Base-by-base conservation (phyloP, 37 sponge, comb jelly and placozoan genomes). In the Halisarca cf. caerulea region DNA sequence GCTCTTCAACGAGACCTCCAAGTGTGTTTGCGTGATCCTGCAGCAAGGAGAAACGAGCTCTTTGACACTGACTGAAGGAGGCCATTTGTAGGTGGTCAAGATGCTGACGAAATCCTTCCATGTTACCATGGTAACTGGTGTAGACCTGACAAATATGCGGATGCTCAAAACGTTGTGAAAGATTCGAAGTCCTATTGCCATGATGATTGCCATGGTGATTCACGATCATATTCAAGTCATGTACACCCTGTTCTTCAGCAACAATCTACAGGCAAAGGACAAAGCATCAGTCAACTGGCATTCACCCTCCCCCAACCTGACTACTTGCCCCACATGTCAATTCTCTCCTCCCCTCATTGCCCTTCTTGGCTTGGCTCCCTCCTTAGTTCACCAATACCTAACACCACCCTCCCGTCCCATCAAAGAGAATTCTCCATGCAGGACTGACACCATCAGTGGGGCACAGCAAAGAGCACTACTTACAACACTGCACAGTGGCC, bases 231-330 rank as follows among this genome's bases (percentile, higher is more conserved):
- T 68, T 34, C 69, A 68, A 18, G 3, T 68, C 32, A 1, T 68
- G 33, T 25, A 59, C 32, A 3, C n/a, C 69, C 35, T 47, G 51
- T 47, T 47, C 9, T 47, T 11, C 35, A 2, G 33, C 69, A 68
- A 68, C 69, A 17, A 68, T 68, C 69, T 68, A 30, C 35, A 30
- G n/a, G n/a, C n/a, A n/a, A n/a, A n/a, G n/a, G n/a, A n/a, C n/a
- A n/a, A n/a, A n/a, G n/a, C n/a, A n/a, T n/a, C n/a, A n/a, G n/a
- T n/a, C n/a, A n/a, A n/a, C n/a, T n/a, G n/a, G n/a, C n/a, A n/a
- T n/a, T n/a, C n/a, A n/a, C n/a, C n/a, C n/a, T n/a, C n/a, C n/a
- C n/a, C n/a, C n/a, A n/a, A n/a, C n/a, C n/a, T n/a, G n/a, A n/a
- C n/a, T n/a, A n/a, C n/a, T n/a, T n/a, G n/a, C n/a, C n/a, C n/a